phyloP scores from a whole-genome alignment of 1,140 invertebrate species.

The Cydia fagiglandana region DNA sequence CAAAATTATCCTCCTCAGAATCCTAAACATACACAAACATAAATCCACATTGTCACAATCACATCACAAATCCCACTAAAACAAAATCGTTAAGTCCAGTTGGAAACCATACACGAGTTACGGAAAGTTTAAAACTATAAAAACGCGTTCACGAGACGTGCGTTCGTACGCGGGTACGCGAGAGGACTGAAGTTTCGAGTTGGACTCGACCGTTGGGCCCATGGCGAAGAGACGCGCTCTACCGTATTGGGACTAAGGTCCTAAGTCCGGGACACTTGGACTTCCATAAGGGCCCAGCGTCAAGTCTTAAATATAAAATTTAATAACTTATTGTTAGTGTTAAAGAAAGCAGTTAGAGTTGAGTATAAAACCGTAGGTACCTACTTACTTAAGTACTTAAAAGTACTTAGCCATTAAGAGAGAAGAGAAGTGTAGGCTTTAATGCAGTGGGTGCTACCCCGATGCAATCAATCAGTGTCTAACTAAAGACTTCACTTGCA shows the following conservation, averaged over 20 bases:
- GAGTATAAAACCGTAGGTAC: too few species aligned
- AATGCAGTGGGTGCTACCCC: too few species aligned
- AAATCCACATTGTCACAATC: conserved; percentile 21
- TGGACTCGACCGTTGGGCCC: neutral
- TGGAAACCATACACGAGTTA: neutral
- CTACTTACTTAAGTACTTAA: too few species aligned
- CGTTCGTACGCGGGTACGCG: neutral
- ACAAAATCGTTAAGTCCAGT: neutral
- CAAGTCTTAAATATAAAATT: too few species aligned
- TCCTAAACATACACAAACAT: neutral
- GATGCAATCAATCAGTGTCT: too few species aligned
- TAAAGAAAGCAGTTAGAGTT: too few species aligned
- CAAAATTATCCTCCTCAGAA: conserved; percentile 7
- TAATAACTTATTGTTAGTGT: too few species aligned
- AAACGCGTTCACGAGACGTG: neutral
- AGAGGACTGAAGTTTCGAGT: neutral
- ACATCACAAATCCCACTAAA: conserved; percentile 15
- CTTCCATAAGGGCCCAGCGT: too few species aligned
- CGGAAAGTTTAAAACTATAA: neutral
- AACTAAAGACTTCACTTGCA: too few species aligned
- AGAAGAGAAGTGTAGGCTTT: too few species aligned
- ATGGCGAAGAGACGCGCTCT: neutral
- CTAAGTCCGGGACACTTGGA: too few species aligned
- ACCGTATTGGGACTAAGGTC: neutral
- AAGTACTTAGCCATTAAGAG: too few species aligned